A percentile compares a stretch with the other conserved stretches of the same genome.
Conservation (phyloP, 2,888 invertebrate species). For the Parnassius mnemosyne region DNA sequence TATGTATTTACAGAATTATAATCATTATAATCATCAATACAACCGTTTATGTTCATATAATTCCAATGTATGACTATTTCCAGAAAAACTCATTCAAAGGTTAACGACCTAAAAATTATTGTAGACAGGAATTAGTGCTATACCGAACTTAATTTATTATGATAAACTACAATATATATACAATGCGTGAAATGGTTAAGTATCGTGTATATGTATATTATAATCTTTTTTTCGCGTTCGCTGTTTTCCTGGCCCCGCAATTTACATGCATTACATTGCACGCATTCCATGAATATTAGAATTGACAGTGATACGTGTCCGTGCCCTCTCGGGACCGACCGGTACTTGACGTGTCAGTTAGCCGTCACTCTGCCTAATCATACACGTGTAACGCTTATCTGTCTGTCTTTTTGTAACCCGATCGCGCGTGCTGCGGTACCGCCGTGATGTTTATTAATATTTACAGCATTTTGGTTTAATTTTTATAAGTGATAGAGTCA, state of each 20-base stretch:
- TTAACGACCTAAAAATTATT: no score
- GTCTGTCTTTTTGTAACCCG: conserved; percentile 19
- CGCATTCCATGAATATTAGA: conserved; percentile 19
- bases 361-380: conserved; percentile 18
- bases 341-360: conserved; percentile 14
- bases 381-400: conserved; percentile 10
- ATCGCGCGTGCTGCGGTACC: conserved; percentile 3
- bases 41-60: no score
- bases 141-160: no score
- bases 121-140: no score
- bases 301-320: conserved; percentile 15
- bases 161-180: no score
- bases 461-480: neutral
- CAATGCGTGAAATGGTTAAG: no score
- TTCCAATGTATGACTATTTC: no score
- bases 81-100: no score
- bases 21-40: no score
- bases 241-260: neutral
- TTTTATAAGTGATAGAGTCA: no score
- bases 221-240: neutral
- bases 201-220: no score
- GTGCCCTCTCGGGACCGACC: conserved; percentile 6
- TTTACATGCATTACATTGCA: conserved; percentile 2
- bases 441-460: conserved; percentile 11
- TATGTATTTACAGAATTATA: no score